Conservation (phyloP, 2,888 invertebrate genomes). For the Amblyjoppa proteus region DNA sequence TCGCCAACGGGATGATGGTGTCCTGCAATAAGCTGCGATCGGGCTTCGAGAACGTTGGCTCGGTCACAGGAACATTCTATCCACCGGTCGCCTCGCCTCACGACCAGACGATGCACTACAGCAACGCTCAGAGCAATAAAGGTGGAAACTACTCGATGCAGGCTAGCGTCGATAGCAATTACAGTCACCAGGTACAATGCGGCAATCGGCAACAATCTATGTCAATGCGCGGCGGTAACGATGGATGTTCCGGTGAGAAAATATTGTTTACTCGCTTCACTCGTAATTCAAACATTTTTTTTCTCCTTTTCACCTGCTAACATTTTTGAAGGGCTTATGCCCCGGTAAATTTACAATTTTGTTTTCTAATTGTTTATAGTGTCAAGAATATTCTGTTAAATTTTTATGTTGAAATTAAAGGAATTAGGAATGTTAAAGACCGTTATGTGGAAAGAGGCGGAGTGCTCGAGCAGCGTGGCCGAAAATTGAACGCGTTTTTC, state of each 20-base stretch:
- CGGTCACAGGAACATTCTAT: constrained; percentile 95
- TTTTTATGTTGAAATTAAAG: too few relatives aligned
- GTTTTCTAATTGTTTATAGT: too few relatives aligned
- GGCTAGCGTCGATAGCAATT: constrained; percentile 79
- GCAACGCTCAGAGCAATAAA: constrained; percentile 78
- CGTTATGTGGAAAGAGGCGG: too few relatives aligned
- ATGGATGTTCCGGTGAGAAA: constrained; percentile 81
- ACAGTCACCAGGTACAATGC: constrained; percentile 80
- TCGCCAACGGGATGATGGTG: constrained; percentile 94
- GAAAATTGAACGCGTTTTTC: too few relatives aligned
- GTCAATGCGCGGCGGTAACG: constrained; percentile 83
- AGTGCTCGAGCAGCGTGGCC: too few relatives aligned
- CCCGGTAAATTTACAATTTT: too few relatives aligned
- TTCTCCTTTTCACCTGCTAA: too few relatives aligned
- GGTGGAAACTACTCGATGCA: constrained; percentile 81
- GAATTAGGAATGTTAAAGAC: too few relatives aligned
- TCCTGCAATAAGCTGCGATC: constrained; percentile 94
- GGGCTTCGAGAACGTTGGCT: constrained; percentile 92
- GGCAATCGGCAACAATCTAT: constrained; percentile 80
- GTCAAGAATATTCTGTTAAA: too few relatives aligned
- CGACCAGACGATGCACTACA: constrained; percentile 88
- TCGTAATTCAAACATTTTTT: not conserved
- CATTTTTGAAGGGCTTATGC: too few relatives aligned
- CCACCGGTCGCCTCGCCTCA: constrained; percentile 95
- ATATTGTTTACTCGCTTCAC: constrained; percentile 16